Evolutionary conservation across 2,888 invertebrate species (phyloP), one percentile per base, ranked within the genome.

Genomic region (Cactoblastis cactorum): DNA sequence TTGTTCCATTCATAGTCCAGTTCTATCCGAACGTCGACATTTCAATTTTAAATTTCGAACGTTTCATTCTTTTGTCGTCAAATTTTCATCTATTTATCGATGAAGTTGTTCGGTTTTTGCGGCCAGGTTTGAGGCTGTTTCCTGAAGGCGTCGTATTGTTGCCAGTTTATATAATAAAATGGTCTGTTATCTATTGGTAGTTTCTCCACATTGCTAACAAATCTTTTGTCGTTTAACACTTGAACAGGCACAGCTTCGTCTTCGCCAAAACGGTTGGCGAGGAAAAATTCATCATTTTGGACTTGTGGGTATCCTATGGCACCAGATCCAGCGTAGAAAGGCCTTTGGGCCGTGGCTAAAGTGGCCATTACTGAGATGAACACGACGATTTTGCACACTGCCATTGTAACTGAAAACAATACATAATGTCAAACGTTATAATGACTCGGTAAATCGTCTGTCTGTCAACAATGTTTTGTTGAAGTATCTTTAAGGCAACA

Each of bases 151-250:
- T 93, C 91, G 32, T 93, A 92, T 2, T 90, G 89, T 49, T 88
- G 80, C 54, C 91, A 90, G 66, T 93, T 93, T 14, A 92, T 55
- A 45, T 90, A 90, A 93, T 93, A 93, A 71, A 92, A 93, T 0
- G 93, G 93, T 59, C 90, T 84, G 49, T 91, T 83, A 32, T 93
- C 92, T 51, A 81, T 74, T 0, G 93, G 93, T 83, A 92, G 83
- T n/a, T 79, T 71, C 53, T 86, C 90, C 12, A 93, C 74, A 50
- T 90, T 77, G 49, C 92, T 83, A 0, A 93, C 84, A n/a, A 92
- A 71, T 18, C 87, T 77, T 33, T 65, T 69, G 61, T 94, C 92
- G 3, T 92, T 92, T 41, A 82, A 80, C 0, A 92, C 92, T 66
- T 93, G 92, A 1, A 92, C 76, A 0, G 93, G 93, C 33, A 91